A percentile compares a stretch with the other conserved stretches of the same genome.
phyloP scores from a whole-genome alignment of 2,113 vertebrate genomes.

The Neotoma lepida region DNA sequence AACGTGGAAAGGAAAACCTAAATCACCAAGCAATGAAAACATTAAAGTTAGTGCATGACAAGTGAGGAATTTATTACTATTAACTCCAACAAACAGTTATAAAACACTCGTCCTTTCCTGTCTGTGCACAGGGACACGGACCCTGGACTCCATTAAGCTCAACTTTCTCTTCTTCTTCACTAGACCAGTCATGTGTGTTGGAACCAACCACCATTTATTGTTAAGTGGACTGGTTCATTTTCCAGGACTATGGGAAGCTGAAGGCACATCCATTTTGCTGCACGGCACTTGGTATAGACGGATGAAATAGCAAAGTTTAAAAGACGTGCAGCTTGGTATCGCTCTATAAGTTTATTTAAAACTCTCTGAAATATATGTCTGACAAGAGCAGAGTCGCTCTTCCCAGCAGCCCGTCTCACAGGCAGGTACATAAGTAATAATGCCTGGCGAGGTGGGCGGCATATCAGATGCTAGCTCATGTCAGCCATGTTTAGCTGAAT shows the following conservation, averaged over 20 bases:
- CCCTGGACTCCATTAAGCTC: slow-evolving; percentile 84
- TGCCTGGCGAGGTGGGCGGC: slow-evolving; percentile 63
- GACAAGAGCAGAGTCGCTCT: slow-evolving; percentile 72
- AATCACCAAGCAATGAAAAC: slow-evolving; percentile 87
- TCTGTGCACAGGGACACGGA: slow-evolving; percentile 82
- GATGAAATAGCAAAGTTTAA: slow-evolving; percentile 79
- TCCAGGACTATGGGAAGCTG: slow-evolving; percentile 74
- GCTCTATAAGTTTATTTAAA: slow-evolving; percentile 82
- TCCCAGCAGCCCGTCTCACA: slow-evolving; percentile 46
- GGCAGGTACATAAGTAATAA: slow-evolving; percentile 76
- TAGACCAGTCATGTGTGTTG: slow-evolving; percentile 82
- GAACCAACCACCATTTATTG: slow-evolving; percentile 82
- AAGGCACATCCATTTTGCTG: slow-evolving; percentile 82
- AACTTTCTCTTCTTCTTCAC: slow-evolving; percentile 77
- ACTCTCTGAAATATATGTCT: slow-evolving; percentile 75
- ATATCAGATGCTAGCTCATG: slow-evolving; percentile 60
- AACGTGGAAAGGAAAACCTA: slow-evolving; percentile 82
- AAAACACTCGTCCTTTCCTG: slow-evolving; percentile 88
- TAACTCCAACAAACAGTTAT: slow-evolving; percentile 86
- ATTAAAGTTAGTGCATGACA: slow-evolving; percentile 85
- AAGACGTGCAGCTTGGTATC: slow-evolving; percentile 74
- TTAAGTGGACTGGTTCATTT: slow-evolving; percentile 86
- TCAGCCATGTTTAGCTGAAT: slow-evolving; percentile 66
- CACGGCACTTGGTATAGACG: slow-evolving; percentile 79
- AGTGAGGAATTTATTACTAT: slow-evolving; percentile 88